Evolutionary conservation across 1,140 invertebrate genomes (phyloP), one percentile per base, ranked within the genome.

Genomic region (Ladona fulva): DNA sequence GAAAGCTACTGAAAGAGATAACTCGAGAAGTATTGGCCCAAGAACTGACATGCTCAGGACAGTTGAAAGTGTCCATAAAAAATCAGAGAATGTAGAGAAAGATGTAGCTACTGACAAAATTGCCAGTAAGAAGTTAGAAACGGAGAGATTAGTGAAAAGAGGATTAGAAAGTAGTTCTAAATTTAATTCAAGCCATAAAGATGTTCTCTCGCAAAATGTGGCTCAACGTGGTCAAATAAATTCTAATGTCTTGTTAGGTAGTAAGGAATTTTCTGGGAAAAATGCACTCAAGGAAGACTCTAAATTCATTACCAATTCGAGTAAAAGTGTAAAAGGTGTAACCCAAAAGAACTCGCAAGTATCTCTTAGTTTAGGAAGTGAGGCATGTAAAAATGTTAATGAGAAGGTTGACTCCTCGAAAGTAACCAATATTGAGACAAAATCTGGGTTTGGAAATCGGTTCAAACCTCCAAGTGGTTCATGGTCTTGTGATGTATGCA

Each of bases 401-500:
- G 29, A 37, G 29, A 37, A 37, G 29, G 1, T 37, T 37, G 29
- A 37, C 8, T 37, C 29, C 8, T 8, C 29, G 1, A 37, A 37
- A 8, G 1, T 37, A 37, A 37, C 29, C 1, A 37, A 37, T 37
- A 5, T 8, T 37, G 29, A 37, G 3, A 37, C 29, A 37, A 37
- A 37, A 37, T 19, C 16, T 66, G 14, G 84, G 24, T 88, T 87
- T 82, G 86, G 84, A 12, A 82, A 87, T 44, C 83, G 82, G 77
- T 85, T 87, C 82, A 87, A 87, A 78, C 84, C 86, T 80, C 82
- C 84, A 16, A 80, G 84, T 80, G 85, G 85, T 73, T 79, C 86
- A 78, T 92, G 91, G 91, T 87, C 85, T 78, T 92, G 91, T 83
- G 85, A 87, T 59, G 83, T 85, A 19, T 92, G 91, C 80, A 91